Conservation (phyloP, 2,888 invertebrate species). For the Oxystoma pomonae region DNA sequence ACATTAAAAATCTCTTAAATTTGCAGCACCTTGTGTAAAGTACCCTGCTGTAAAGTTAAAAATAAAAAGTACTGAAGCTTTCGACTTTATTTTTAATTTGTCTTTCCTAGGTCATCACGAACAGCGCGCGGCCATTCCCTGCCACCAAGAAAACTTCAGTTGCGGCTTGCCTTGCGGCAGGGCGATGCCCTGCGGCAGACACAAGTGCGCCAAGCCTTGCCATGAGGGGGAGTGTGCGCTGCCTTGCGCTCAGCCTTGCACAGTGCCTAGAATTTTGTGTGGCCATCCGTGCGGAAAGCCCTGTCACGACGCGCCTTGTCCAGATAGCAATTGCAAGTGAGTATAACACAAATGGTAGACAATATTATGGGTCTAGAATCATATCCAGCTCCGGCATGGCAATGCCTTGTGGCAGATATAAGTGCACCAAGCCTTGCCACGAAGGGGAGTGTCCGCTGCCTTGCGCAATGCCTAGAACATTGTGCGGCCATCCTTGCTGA, state of each 20-base stretch:
- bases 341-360: constrained; percentile 37
- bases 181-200: constrained; percentile 74
- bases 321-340: constrained; percentile 60
- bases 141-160: constrained; percentile 80
- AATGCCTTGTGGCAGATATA: constrained; percentile 79
- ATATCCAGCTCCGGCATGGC: constrained; percentile 78
- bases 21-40: no score
- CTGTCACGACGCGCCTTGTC: constrained; percentile 76
- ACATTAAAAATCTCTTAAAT: no score
- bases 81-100: no score
- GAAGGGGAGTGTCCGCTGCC: constrained; percentile 58
- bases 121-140: constrained; percentile 84
- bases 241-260: constrained; percentile 78
- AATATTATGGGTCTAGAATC: no score
- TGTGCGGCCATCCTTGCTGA: constrained; percentile 84
- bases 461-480: constrained; percentile 61
- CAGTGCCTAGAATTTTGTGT: constrained; percentile 62
- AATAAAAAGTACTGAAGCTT: no score
- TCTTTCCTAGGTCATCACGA: constrained; percentile 48
- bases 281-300: constrained; percentile 81
- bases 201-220: constrained; percentile 65
- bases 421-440: constrained; percentile 58
- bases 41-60: no score
- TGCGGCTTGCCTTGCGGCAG: constrained; percentile 87
- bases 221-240: constrained; percentile 40